Base-by-base conservation (phyloP, 2,797 vertebrate species). In the Amphiprion clarkii region DNA sequence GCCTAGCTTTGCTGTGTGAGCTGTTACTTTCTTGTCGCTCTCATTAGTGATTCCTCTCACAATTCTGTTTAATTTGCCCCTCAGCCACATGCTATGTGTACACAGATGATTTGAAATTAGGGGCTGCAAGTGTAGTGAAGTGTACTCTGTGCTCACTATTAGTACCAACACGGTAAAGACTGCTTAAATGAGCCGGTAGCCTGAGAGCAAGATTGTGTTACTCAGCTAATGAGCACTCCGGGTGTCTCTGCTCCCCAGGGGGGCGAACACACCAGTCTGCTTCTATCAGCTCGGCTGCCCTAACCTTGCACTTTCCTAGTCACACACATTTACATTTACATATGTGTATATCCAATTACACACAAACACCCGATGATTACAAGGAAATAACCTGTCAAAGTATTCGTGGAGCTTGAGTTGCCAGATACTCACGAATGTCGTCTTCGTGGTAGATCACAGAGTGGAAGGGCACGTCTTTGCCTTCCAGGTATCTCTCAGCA, bases 381-480 rank as follows among this genome's bases (percentile, higher is more conserved):
- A 56, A 25, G 49, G 39, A 76, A 83, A 52, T 9, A 13, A 2
- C 7, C 54, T 31, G 49, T 62, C 54, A 69, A 69, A 67, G 12
- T 40, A 39, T 77, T 62, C 63, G 51, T 36, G 64, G 57, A 19
- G 42, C n/a, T 39, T 14, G 23, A 21, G 54, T 29, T 71, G 58
- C 19, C 10, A 9, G 29, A 54, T 83, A 97, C 98, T 98, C 93
- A 99, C 98, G 91, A 79, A 99, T 97, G 93, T 99, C 97, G 77
- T 99, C 97, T 93, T 99, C 98, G 25, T 99, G 98, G 94, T 99
- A 99, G 92, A 99, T 99, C 92, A 99, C 97, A 10, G 98, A 99
- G 74, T 99, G 98, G 91, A 98, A 99, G 0, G 97, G 97, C 59
- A 98, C 95, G 27, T 95, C 93, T 90, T 95, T 96, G 81, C 93